phyloP scores from a whole-genome alignment of 2,113 vertebrate species.

The Dermatemys mawii region DNA sequence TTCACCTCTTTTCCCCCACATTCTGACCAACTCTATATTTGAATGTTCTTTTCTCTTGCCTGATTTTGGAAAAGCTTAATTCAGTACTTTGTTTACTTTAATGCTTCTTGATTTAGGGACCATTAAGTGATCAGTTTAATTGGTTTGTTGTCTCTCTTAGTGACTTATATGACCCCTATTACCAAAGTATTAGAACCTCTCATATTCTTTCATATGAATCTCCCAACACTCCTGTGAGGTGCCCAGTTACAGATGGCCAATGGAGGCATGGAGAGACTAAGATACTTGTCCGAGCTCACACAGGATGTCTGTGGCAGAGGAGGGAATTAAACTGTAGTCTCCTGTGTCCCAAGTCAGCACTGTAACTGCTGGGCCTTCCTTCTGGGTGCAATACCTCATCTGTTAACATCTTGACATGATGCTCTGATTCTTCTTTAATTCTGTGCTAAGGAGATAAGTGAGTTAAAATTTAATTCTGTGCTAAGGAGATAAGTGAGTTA shows the following conservation, averaged over 20 bases:
- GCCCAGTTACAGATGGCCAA: background rate
- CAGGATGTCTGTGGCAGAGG: background rate
- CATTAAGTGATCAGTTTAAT: rapidly evolving
- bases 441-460: background rate
- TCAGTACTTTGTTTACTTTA: background rate
- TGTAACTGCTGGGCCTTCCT: background rate
- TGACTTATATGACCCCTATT: background rate
- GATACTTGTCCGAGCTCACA: background rate
- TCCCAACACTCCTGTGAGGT: background rate
- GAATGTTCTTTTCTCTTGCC: background rate
- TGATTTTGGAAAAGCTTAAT: background rate
- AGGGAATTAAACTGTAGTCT: background rate
- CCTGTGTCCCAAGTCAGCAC: background rate
- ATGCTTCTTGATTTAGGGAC: rapidly evolving
- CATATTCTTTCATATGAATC: rapidly evolving
- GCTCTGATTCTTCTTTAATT: background rate
- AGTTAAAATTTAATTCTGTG: too few species aligned
- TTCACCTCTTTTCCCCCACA: background rate
- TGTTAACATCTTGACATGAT: background rate
- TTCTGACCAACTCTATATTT: background rate
- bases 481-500: background rate
- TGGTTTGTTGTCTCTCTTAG: background rate
- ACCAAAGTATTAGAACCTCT: rapidly evolving
- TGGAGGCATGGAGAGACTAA: rapidly evolving
- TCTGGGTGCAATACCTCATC: background rate